These are phyloP conservation scores for Chlorops oryzae DNA, from an alignment of 1,140 invertebrate genomes.

Conservation along the genomic window DNA sequence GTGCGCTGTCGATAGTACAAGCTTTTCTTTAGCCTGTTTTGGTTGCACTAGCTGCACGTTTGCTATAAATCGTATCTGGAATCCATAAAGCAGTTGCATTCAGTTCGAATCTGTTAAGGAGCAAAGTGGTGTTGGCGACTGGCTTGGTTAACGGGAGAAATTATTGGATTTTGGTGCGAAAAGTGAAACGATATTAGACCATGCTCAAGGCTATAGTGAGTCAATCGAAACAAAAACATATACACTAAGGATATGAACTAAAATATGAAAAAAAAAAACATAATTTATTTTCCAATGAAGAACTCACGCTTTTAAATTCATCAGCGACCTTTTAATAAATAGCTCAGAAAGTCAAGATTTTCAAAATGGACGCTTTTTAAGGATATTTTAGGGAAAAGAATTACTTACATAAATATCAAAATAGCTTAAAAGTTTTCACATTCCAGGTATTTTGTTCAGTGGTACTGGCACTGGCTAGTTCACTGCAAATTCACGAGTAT, in stretches of 20 bases:
- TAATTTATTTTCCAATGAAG: background rate
- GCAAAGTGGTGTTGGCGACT: conserved; percentile 13
- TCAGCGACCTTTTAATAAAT: background rate
- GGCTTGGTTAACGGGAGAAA: background rate
- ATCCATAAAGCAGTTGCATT: conserved; percentile 34
- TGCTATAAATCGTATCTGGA: conserved; percentile 48
- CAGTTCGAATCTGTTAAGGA: conserved; percentile 27
- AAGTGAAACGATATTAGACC: too few relatives aligned
- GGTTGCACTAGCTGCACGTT: conserved; percentile 1
- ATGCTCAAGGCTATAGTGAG: too few relatives aligned
- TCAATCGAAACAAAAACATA: conserved; percentile 9
- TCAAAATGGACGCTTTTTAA: background rate
- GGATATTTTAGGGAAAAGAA: background rate
- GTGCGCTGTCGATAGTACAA: background rate
- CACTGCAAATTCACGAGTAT: conserved; percentile 38
- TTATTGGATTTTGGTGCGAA: too few relatives aligned
- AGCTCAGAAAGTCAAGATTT: background rate
- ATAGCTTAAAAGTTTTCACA: background rate
- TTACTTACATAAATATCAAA: background rate
- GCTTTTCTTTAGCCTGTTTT: conserved; percentile 9
- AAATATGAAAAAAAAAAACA: conserved; percentile 1
- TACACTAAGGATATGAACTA: background rate
- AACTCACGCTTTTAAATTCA: background rate
- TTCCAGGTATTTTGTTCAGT: conserved; percentile 30
- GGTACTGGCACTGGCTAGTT: conserved; percentile 20